These are phyloP conservation scores for Sarcophaga subvicina DNA, from an alignment of 2,888 invertebrate genomes.

Conservation along the genomic window DNA sequence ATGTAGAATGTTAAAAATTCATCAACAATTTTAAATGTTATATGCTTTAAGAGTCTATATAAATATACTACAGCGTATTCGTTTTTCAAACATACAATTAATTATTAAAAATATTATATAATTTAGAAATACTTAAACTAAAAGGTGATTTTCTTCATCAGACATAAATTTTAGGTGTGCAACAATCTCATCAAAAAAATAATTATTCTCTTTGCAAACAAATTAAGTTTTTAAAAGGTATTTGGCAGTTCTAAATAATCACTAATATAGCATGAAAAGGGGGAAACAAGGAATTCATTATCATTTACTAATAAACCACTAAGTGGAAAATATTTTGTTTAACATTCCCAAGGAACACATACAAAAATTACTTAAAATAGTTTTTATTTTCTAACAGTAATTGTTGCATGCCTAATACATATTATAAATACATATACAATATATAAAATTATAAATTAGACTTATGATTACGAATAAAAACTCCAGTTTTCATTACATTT, in stretches of 20 bases:
- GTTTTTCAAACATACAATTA: constrained; percentile 35
- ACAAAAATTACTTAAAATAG: constrained; percentile 23
- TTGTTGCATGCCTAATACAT: constrained; percentile 62
- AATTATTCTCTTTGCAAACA: not conserved
- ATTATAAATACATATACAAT: constrained; percentile 28
- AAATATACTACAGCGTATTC: constrained; percentile 60
- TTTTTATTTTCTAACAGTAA: constrained; percentile 3
- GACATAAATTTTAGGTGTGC: constrained; percentile 59
- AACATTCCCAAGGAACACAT: constrained; percentile 42
- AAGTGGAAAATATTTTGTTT: constrained; percentile 11
- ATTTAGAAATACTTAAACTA: constrained; percentile 51
- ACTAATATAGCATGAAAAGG: constrained; percentile 41
- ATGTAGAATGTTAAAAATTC: not conserved
- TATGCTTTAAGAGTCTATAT: constrained; percentile 5
- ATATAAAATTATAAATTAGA: not conserved
- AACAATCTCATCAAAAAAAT: constrained; percentile 47
- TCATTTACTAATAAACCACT: constrained; percentile 39
- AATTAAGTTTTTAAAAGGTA: constrained; percentile 17
- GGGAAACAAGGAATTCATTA: constrained; percentile 1
- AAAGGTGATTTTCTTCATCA: constrained; percentile 8
- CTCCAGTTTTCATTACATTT: not conserved
- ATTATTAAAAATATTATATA: constrained; percentile 3
- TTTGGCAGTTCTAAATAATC: constrained; percentile 47
- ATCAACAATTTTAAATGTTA: not conserved
- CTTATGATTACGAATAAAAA: constrained; percentile 22